Base-by-base conservation (phyloP, 2,113 vertebrate species). In the Romanogobio albipinnatus region DNA sequence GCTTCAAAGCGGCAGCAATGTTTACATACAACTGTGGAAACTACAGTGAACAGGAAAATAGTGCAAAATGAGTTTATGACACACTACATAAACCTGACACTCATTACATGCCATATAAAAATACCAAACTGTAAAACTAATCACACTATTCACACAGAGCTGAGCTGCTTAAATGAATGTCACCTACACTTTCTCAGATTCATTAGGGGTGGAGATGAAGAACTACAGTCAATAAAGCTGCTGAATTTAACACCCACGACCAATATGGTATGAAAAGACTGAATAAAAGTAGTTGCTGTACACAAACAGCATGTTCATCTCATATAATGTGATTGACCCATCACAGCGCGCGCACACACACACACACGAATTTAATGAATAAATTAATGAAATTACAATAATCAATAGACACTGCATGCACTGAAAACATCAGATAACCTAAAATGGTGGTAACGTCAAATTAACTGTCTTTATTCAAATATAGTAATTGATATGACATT, bases 1-100 rank as follows among this genome's bases (percentile, higher is more conserved):
- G 14, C 68, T 24, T 47, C 71, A 74, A 49, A 26, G 39, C 61
- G 8, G 26, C 9, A 26, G 71, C 24, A 9, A 24, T 1, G 15
- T 64, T 80, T 29, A 19, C 43, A 49, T 19, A n/a, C 59, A 56
- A 36, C 17, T 3, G 59, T 80, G 77, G 77, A 80, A 80, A 29
- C 39, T 26, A 26, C 59, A 80, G 58, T 62, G 49, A 19, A 56
- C 19, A 13, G 53, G 17, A 56, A 56, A 56, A 9, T 10, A 36
- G 8, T 33, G 33, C 33, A 33, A 33, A 39, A 5, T 26, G 13
- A 51, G n/a, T 75, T 75, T 4, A 17, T 10, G 14, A 62, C 26
- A 79, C 19, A 61, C 33, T 61, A 26, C 33, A 45, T 61, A 43
- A 79, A 29, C 43, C 59, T 64, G 9, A 39, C 53, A 59, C 17